Base-by-base conservation (phyloP, 1,140 invertebrate genomes). In the Apolygus lucorum region DNA sequence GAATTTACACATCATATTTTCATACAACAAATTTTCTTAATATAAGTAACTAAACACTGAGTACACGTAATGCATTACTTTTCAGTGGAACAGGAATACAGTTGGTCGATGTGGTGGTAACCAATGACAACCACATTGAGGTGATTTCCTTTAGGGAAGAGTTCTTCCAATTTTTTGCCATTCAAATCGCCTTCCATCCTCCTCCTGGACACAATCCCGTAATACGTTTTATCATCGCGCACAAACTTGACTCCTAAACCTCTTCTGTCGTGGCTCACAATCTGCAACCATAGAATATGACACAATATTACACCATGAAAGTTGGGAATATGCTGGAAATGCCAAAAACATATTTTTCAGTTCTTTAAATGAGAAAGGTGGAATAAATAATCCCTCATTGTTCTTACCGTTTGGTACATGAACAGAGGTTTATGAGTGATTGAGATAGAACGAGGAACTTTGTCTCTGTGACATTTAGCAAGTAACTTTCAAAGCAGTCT, bases 111-210 rank as follows among this genome's bases (percentile, higher is more conserved):
- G 11, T 59, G 11, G 22, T 59, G 54, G 22, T 59, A 24, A 4
- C 54, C 11, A 11, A 59, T 59, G 22, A 59, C 54, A 59, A 24
- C 11, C 11, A 59, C 54, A 22, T 22, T 59, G 22, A 59, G 11
- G 54, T 59, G 54, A 59, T 59, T 59, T 17, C 54, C 54, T 13
- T 17, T 59, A 11, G 54, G 54, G 22, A 59, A 59, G 11, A 59
- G 54, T 22, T 59, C 54, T 22, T 59, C 54, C 54, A 59, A 22
- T 4, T 22, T 59, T 22, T 59, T 13, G 11, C 22, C 54, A 11
- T 8, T 22, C 54, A 59, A 11, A 4, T 59, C 54, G 11, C 54
- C 54, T 59, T 59, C 54, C 54, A 59, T 59, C 22, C 22, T 11
- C 22, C 54, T 59, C 54, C 22, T 59, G 13, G 54, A 59, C 2